A percentile compares a stretch with the other conserved stretches of the same genome.
phyloP scores from a whole-genome alignment of 2,888 invertebrate species.

The Byasa hedistus region DNA sequence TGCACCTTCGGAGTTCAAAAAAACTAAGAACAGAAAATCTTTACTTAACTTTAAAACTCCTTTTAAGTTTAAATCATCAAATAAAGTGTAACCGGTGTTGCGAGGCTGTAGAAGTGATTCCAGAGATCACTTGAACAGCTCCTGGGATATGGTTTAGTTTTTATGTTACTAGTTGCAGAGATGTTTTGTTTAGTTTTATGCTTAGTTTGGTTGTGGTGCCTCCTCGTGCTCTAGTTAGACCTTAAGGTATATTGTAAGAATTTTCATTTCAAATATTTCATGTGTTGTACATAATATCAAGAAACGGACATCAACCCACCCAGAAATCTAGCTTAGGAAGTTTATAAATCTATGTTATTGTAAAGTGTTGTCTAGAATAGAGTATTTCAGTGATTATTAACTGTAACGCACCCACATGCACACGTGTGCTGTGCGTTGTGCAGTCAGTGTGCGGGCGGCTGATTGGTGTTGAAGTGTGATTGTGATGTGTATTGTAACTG shows the following conservation, averaged over 20 bases:
- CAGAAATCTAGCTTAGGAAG: constrained; percentile 53
- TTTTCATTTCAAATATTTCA: not conserved
- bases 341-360: constrained; percentile 41
- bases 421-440: not conserved
- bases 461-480: not conserved
- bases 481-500: not conserved
- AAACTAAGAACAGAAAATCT: constrained; percentile 62
- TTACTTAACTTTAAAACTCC: constrained; percentile 73
- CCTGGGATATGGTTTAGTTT: too few species aligned
- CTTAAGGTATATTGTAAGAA: constrained; percentile 15
- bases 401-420: not conserved
- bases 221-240: constrained; percentile 17
- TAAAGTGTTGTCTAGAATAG: not conserved
- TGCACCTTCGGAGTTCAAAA: constrained; percentile 57
- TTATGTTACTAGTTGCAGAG: not conserved
- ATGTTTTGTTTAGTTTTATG: constrained; percentile 16
- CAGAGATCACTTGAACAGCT: not conserved
- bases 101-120: not conserved
- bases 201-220: constrained; percentile 37
- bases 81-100: constrained; percentile 49
- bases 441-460: too few species aligned
- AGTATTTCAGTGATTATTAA: too few species aligned
- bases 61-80: constrained; percentile 67
- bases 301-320: constrained; percentile 77
- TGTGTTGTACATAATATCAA: constrained; percentile 50